A percentile compares a stretch with the other conserved stretches of the same genome.
Conservation (phyloP, 1,140 invertebrate species). For the Listronotus oregonensis region DNA sequence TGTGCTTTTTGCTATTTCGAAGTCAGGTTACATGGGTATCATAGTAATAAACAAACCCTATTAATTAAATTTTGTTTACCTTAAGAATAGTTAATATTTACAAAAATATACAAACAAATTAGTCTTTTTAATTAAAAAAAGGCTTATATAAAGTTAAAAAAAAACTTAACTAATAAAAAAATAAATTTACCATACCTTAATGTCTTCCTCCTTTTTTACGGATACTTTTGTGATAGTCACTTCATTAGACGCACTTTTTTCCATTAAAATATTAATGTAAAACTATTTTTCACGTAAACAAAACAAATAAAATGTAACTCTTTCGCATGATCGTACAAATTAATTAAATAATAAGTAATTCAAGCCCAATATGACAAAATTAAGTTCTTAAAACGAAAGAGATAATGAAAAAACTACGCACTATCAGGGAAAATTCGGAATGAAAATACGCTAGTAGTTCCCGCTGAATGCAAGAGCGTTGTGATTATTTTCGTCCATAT, state of each 20-base stretch:
- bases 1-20: constrained; percentile 30
- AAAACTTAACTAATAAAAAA: background rate
- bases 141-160: background rate
- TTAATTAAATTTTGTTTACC: constrained; percentile 31
- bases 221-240: constrained; percentile 38
- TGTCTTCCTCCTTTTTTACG: constrained; percentile 45
- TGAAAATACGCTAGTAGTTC: constrained; percentile 11
- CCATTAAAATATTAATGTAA: constrained; percentile 27
- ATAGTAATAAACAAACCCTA: constrained; percentile 25
- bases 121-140: background rate
- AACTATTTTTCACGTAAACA: background rate
- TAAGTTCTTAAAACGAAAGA: background rate
- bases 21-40: constrained; percentile 30
- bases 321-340: background rate
- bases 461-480: constrained; percentile 28
- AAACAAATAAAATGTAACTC: background rate
- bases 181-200: constrained; percentile 37
- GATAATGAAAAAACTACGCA: constrained; percentile 37
- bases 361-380: background rate
- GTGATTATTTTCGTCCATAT: constrained; percentile 35
- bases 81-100: background rate
- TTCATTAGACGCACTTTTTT: constrained; percentile 34
- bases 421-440: constrained; percentile 13
- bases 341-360: background rate
- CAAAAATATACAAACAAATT: background rate